Base-by-base conservation (phyloP, 2,888 invertebrate species). In the Latrodectus elegans region DNA sequence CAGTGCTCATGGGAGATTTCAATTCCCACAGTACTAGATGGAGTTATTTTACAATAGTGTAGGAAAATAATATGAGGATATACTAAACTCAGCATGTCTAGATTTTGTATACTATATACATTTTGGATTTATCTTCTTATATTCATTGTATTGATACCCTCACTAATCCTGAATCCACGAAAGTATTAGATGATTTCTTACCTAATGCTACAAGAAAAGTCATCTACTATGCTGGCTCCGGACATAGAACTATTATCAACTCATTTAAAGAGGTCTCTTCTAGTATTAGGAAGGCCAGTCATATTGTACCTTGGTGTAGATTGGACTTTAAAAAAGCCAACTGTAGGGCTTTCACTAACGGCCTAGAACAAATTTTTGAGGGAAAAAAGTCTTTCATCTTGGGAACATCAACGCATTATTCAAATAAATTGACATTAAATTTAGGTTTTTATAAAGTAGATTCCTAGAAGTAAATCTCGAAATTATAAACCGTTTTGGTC, bases 111-210 rank as follows among this genome's bases (percentile, higher is more conserved):
- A 38, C 6, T 6, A n/a, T n/a, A n/a, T n/a, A 38, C 38, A 3
- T 38, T 38, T 38, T 6, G 38, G 38, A 38, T 38, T 38, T 38
- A 26, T 72, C 80, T 73, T 65, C 65, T 10, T 80, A 60, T 38
- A 0, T 73, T 14, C 65, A 72, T 26, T 73, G 65, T 65, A 73
- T 73, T 10, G 52, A 65, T 12, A 81, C 11, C 52, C 65, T 52
- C 49, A 64, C 52, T 73, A 73, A 81, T 64, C 65, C 80, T 51
- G 73, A 80, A 10, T 73, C 64, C 65, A 81, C 52, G 55, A 26
- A 15, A n/a, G 26, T 52, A n/a, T 14, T 73, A 65, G 17, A 55
- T 65, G 80, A 73, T 26, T 65, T 73, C 22, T 1, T 73, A 10
- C 15, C 51, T 64, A 65, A 38, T n/a, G 9, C 4, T 6, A 38